Base-by-base conservation (phyloP, 2,113 vertebrate species). In the Hemibagrus wyckioides region DNA sequence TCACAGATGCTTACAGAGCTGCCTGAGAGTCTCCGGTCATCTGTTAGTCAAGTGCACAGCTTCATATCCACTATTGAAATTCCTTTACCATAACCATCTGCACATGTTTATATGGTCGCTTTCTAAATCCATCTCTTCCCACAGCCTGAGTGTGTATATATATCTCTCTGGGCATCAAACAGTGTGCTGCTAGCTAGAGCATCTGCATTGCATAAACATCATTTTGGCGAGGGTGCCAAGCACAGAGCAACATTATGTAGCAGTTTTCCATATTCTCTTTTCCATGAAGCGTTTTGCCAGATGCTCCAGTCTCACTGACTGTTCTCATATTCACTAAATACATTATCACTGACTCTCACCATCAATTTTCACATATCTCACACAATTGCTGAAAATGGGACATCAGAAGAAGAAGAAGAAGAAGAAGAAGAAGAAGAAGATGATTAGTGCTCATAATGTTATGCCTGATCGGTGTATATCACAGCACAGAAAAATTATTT, bases 191-290 rank as follows among this genome's bases (percentile, higher is more conserved):
- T 82, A 71, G 85, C 63, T 90, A 50, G 88, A 76, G 85, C 77
- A 89, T 92, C 80, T 85, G 85, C 85, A 69, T 56, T 73, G 67
- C 50, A 89, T 89, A 63, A 85, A 85, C 67, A 80, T 82, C 21
- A 65, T 87, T 83, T 82, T 80, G 52, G 50, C 54, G 41, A 15
- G n/a, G 65, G 39, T 63, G 77, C 76, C 61, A 85, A 86, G 44
- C 44, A 48, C 73, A 88, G 61, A 28, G 57, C 75, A 75, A 77
- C n/a, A 81, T 17, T 69, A 36, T 86, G 48, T 30, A 73, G 52
- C 81, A 76, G 89, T 25, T 90, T 90, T 88, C 86, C 92, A 89
- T 84, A 85, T 91, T 90, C 67, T 90, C 89, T 91, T 90, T 89
- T 90, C 30, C 88, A 92, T 79, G 48, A 65, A 91, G 79, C 80